phyloP scores from a whole-genome alignment of 2,797 vertebrate species.

The Gorsachius magnificus region DNA sequence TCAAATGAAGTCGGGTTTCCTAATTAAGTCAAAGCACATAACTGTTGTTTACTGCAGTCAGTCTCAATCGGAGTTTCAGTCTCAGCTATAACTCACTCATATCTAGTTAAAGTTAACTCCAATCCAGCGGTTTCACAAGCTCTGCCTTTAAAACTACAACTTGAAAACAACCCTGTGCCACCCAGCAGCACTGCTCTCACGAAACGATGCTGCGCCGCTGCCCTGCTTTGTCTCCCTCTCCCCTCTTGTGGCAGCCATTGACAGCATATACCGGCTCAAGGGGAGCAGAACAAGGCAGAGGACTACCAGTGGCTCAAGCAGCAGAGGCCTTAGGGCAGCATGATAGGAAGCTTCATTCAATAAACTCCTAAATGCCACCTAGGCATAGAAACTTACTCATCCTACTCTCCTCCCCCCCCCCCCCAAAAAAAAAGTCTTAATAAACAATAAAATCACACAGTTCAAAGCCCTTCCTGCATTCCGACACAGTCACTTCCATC shows the following conservation, averaged over 20 bases:
- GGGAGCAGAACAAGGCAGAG: background rate
- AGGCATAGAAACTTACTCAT: background rate
- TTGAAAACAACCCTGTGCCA: background rate
- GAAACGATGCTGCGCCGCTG: background rate
- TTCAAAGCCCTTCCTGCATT: background rate
- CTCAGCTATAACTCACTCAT: background rate
- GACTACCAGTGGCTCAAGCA: accelerated
- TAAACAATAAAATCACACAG: background rate
- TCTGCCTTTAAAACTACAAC: background rate
- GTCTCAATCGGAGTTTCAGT: background rate
- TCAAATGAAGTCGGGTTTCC: background rate
- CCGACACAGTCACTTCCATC: background rate
- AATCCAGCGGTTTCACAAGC: background rate
- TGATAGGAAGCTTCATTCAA: background rate
- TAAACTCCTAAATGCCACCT: background rate
- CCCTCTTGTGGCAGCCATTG: background rate
- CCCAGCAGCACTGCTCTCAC: background rate
- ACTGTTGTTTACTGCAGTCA: background rate
- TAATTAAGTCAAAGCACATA: background rate
- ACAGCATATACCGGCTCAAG: background rate
- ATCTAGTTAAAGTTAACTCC: background rate
- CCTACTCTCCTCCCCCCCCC: too few species aligned
- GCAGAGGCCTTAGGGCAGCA: background rate
- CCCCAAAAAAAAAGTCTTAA: too few species aligned
- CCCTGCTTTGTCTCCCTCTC: background rate